Evolutionary conservation across 2,888 invertebrate species (phyloP), one percentile per base, ranked within the genome.

Genomic region (Drosophila lacicola): DNA sequence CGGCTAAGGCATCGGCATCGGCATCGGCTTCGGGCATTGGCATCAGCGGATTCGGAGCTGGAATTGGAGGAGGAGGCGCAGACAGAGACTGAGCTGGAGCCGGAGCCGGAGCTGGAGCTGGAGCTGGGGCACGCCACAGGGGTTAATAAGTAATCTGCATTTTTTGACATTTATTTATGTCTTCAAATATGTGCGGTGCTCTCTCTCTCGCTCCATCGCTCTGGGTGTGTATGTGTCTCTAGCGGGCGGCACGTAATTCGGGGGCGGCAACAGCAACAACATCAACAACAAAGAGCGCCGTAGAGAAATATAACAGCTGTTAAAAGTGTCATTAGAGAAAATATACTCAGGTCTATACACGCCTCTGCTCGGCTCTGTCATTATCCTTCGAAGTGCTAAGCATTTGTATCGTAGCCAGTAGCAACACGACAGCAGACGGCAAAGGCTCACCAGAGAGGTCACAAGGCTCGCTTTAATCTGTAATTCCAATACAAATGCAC

Each of bases 101-200:
- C 11, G 65, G 41, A 53, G 44, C 9, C 17, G 36, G 17, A 46
- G 57, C 21, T 29, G 70, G 42, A 34, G 57, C 49, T 65, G 56
- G 58, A 47, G 61, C 62, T 80, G 88, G 77, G 88, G 88, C 71
- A 79, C 91, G 90, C 91, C 86, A 90, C 89, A 86, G 90, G 90
- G 90, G 90, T 90, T 91, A 90, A 90, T 90, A 90, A 90, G 90
- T 91, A 90, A 90, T 91, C 91, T 91, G 90, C 90, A 90, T 91
- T 91, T 86, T 90, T 90, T 91, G 90, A 90, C 91, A 91, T 90
- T 90, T 91, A 91, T 90, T 90, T 91, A 90, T 91, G 89, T 89
- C 85, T 89, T 84, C 89, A 87, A 84, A 85, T 84, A 89, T 84
- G 80, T 88, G 84, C 76, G 74, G 70, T 54, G 44, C 37, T 41